phyloP scores from a whole-genome alignment of 2,113 vertebrate species.

The Triplophysa tibetana region DNA sequence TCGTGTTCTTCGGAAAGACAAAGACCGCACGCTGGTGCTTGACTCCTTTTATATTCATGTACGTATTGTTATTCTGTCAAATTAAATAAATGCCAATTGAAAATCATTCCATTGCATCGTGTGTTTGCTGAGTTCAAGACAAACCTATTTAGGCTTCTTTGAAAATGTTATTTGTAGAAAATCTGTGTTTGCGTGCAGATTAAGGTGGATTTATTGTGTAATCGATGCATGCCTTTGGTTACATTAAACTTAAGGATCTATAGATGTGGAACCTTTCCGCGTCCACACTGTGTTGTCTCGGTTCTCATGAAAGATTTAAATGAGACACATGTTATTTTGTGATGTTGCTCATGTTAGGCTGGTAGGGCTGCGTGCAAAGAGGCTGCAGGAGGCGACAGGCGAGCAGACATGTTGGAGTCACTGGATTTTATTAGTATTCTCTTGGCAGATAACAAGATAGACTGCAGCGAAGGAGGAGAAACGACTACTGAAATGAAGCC shows the following conservation, averaged over 20 bases:
- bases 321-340: conserved; percentile 38
- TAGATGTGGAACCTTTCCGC: no score
- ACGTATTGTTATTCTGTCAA: conserved; percentile 75
- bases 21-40: conserved; percentile 68
- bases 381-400: conserved; percentile 72
- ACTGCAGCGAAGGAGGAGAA: conserved; percentile 50
- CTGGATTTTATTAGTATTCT: conserved; percentile 80
- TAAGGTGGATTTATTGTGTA: no score
- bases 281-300: neutral
- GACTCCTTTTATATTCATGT: conserved; percentile 71
- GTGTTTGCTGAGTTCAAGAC: neutral
- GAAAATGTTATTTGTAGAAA: no score
- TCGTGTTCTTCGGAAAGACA: conserved; percentile 68
- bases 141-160: no score
- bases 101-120: conserved; percentile 20
- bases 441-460: conserved; percentile 76
- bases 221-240: no score
- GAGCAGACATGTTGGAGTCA: conserved; percentile 87
- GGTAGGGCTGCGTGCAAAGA: conserved; percentile 75
- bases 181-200: no score
- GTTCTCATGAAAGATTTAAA: conserved; percentile 64
- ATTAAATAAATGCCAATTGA: conserved; percentile 77
- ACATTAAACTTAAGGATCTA: no score
- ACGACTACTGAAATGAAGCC: conserved; percentile 58
- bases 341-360: conserved; percentile 42